Evolutionary conservation across 2,113 vertebrate species (phyloP).

Genomic region (Stigmatopora argus): DNA sequence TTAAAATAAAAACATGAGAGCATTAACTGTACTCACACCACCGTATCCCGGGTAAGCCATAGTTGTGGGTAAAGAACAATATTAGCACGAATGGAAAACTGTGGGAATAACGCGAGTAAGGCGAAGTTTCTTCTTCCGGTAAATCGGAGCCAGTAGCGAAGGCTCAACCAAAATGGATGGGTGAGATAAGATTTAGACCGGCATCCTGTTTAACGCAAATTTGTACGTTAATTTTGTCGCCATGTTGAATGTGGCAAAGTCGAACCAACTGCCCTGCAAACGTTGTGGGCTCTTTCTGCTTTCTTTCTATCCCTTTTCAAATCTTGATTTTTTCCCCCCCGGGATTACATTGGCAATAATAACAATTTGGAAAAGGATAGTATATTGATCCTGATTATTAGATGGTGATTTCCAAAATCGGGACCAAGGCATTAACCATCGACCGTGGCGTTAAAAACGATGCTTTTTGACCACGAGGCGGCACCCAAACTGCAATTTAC

Average conservation of each 20-base stretch:
- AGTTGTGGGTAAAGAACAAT: background rate
- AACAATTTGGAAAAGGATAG: too few species aligned
- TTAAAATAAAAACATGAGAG: background rate
- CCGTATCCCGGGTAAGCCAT: slow-evolving; percentile 67
- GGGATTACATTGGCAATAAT: too few species aligned
- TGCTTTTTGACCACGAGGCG: too few species aligned
- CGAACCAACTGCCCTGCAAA: too few species aligned
- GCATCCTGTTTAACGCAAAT: background rate
- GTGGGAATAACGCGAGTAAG: background rate
- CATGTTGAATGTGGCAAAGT: background rate
- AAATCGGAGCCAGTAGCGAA: background rate
- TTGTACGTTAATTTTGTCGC: background rate
- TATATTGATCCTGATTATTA: too few species aligned
- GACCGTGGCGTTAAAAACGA: too few species aligned
- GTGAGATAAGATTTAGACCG: background rate
- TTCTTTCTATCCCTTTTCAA: too few species aligned
- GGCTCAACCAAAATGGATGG: background rate
- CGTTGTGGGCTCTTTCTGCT: too few species aligned
- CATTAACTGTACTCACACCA: slow-evolving; percentile 46
- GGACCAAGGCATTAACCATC: too few species aligned
- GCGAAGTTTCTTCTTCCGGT: slow-evolving; percentile 33
- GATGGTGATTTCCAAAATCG: too few species aligned
- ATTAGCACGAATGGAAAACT: background rate
- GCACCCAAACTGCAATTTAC: too few species aligned
- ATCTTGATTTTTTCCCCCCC: too few species aligned